Percentiles rank a stretch among this genome's conserved stretches.
Evolutionary conservation across 2,113 vertebrate genomes (phyloP).

Genomic region (Ahaetulla prasina): DNA sequence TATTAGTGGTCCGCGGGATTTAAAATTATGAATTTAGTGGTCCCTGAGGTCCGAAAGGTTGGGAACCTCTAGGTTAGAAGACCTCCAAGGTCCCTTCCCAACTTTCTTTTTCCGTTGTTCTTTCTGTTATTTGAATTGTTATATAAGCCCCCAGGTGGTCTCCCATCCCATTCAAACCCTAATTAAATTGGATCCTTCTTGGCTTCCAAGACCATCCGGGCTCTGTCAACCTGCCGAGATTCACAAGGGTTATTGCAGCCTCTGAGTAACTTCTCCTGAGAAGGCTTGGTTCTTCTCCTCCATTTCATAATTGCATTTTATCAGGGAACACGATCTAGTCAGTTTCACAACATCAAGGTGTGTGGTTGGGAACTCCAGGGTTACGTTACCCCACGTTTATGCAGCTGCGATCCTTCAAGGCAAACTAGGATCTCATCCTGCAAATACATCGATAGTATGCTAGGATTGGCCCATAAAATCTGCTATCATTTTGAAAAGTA

Average conservation of each 20-base stretch:
- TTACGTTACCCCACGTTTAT: not conserved
- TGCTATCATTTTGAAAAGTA: not conserved
- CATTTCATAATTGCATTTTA: not conserved
- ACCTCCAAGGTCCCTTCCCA: no score
- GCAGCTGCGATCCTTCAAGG: not conserved
- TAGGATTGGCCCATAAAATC: not conserved
- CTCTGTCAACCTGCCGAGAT: not conserved
- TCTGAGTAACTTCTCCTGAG: not conserved
- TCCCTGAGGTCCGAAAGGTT: no score
- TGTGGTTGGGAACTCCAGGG: not conserved
- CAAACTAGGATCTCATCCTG: not conserved
- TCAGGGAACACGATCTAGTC: not conserved
- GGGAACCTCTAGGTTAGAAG: no score
- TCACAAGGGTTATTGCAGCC: not conserved
- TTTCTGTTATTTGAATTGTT: not conserved
- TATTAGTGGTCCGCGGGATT: no score
- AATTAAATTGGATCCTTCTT: not conserved
- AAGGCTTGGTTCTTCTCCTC: not conserved
- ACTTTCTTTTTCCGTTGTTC: not conserved
- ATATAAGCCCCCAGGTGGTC: not conserved
- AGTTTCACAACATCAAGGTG: not conserved
- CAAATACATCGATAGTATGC: not conserved
- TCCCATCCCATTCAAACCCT: not conserved
- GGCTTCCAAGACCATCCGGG: not conserved
- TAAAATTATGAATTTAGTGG: no score